Evolutionary conservation across 2,888 invertebrate genomes (phyloP).

Genomic region (Lissocephala sabroskyi): DNA sequence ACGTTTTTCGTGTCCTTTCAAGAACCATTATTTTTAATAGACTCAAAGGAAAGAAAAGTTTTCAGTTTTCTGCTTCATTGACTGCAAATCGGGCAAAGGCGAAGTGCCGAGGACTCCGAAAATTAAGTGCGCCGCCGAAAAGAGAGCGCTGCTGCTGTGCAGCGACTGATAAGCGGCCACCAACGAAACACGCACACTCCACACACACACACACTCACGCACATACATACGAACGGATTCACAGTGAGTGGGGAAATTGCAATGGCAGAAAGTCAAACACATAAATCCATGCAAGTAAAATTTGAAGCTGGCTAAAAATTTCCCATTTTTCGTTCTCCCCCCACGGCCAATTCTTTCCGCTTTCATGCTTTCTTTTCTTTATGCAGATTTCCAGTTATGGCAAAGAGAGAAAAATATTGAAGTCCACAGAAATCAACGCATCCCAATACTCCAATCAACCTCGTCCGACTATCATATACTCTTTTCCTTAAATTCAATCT

Average conservation of each 20-base stretch:
- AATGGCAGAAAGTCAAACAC: slow-evolving; percentile 46
- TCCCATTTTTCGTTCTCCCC: slow-evolving; percentile 19
- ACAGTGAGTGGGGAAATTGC: slow-evolving; percentile 25
- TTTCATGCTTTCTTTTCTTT: slow-evolving; percentile 2
- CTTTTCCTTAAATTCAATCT: too few species aligned
- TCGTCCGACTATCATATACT: too few species aligned
- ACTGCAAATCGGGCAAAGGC: slow-evolving; percentile 48
- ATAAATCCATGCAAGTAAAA: slow-evolving; percentile 38
- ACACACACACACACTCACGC: slow-evolving; percentile 11
- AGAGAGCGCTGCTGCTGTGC: slow-evolving; percentile 55
- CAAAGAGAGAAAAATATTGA: too few species aligned
- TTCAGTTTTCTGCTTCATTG: slow-evolving; percentile 64
- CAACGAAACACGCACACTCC: slow-evolving; percentile 1
- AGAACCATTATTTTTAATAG: slow-evolving; percentile 62
- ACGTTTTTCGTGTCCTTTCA: slow-evolving; percentile 33
- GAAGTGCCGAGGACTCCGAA: slow-evolving; percentile 19
- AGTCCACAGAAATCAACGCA: too few species aligned
- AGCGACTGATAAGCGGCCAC: slow-evolving; percentile 44
- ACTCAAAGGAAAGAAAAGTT: slow-evolving; percentile 54
- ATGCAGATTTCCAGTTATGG: not conserved
- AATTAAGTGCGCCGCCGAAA: slow-evolving; percentile 58
- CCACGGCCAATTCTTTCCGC: not conserved
- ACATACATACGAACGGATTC: not conserved
- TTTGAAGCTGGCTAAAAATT: slow-evolving; percentile 16
- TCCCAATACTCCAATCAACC: too few species aligned